phyloP scores from a whole-genome alignment of 1,140 invertebrate species.

The Lutraria rhynchaena region DNA sequence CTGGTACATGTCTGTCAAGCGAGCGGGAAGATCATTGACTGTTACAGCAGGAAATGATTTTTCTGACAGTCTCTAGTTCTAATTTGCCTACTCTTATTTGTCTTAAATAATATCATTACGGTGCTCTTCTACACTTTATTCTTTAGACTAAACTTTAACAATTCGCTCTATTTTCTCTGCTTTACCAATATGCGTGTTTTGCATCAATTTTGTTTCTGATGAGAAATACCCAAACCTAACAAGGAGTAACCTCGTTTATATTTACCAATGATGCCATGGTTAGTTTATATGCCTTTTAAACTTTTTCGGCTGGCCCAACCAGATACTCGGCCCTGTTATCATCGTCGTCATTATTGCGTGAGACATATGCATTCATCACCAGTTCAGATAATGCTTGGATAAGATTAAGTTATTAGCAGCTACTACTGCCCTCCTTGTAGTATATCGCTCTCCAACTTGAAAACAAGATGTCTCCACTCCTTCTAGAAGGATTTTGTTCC shows the following conservation, averaged over 20 bases:
- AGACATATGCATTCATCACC: slow-evolving; percentile 4
- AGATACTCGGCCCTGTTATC: not conserved
- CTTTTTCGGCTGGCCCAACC: not conserved
- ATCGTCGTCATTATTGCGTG: not conserved
- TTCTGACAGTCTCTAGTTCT: too few relatives aligned
- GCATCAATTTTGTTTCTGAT: not conserved
- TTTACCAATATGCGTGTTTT: not conserved
- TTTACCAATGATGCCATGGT: slow-evolving; percentile 1
- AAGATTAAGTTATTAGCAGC: not conserved
- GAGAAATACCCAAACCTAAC: not conserved
- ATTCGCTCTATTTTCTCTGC: slow-evolving; percentile 10
- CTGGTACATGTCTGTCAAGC: too few relatives aligned
- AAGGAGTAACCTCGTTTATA: not conserved
- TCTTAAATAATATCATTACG: too few relatives aligned
- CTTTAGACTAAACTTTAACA: not conserved
- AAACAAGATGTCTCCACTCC: slow-evolving; percentile 5
- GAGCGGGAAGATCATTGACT: too few relatives aligned
- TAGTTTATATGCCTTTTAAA: not conserved
- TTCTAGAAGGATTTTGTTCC: slow-evolving; percentile 5
- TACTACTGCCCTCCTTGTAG: not conserved
- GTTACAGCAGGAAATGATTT: too few relatives aligned
- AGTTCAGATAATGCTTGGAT: slow-evolving; percentile 7
- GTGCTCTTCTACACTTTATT: not conserved
- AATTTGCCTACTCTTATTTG: too few relatives aligned
- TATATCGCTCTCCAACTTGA: not conserved